phyloP scores from a whole-genome alignment of 1,140 invertebrate genomes.

The Aphidius ervi region DNA sequence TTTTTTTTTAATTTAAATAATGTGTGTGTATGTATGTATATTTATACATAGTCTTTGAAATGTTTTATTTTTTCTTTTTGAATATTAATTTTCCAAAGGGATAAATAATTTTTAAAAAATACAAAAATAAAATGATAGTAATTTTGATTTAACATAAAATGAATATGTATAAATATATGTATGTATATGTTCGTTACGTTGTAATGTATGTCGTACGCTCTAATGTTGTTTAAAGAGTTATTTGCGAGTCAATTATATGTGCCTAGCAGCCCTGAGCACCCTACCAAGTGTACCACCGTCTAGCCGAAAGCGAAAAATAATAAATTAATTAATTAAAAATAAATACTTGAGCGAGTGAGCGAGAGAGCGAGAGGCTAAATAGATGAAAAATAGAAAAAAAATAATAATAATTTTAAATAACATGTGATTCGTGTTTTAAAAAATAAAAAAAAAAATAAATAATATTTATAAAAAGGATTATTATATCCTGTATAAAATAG shows the following conservation, averaged over 20 bases:
- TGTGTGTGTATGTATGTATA: constrained; percentile 20
- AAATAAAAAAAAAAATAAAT: constrained; percentile 21
- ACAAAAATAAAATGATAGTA: not conserved
- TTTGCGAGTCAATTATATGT: constrained; percentile 58
- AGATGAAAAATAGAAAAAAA: constrained; percentile 10
- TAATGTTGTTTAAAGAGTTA: constrained; percentile 56
- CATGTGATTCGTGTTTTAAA: constrained; percentile 12
- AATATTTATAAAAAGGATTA: constrained; percentile 28
- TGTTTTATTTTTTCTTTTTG: no score
- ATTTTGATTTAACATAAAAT: not conserved
- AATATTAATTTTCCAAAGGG: no score
- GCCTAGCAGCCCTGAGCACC: constrained; percentile 56
- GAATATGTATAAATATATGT: constrained; percentile 18
- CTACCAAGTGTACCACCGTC: constrained; percentile 54
- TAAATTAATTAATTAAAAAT: constrained; percentile 35
- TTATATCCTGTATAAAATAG: not conserved
- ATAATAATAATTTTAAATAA: constrained; percentile 20
- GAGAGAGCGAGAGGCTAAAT: constrained; percentile 18
- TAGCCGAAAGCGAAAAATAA: constrained; percentile 43
- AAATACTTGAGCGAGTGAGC: constrained; percentile 26
- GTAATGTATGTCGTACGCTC: constrained; percentile 55
- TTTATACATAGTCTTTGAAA: constrained; percentile 14
- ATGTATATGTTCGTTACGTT: constrained; percentile 19
- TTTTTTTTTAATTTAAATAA: constrained; percentile 13
- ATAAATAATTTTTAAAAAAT: not conserved